Conservation (phyloP, 2,888 invertebrate genomes). For the Deroplatys truncata region DNA sequence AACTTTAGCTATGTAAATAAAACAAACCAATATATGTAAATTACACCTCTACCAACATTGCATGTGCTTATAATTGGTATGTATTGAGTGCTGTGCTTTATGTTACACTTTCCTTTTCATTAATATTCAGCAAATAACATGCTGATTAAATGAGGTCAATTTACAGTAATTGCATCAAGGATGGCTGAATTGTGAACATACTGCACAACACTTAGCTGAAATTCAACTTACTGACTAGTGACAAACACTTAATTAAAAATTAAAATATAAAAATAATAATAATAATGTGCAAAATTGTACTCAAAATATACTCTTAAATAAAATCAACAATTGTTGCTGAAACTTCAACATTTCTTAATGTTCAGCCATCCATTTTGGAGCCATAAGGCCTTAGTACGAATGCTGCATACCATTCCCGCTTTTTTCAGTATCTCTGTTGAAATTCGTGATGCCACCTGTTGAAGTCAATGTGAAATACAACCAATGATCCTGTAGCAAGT, state of each 20-base stretch:
- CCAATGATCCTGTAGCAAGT: conserved; percentile 93
- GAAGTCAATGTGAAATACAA: conserved; percentile 99
- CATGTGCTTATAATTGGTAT: not conserved
- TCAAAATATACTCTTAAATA: not conserved
- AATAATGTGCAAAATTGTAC: not conserved
- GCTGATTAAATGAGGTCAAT: not conserved
- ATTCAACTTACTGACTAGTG: not conserved
- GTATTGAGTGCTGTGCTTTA: not conserved
- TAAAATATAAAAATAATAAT: not conserved
- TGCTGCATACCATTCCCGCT: not conserved
- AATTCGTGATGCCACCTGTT: conserved; percentile 97
- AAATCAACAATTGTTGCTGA: not conserved
- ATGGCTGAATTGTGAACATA: not conserved
- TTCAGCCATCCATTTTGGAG: not conserved
- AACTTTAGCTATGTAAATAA: not conserved
- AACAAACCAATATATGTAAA: not conserved
- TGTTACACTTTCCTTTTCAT: not conserved
- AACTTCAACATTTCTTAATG: not conserved
- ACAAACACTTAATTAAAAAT: not conserved
- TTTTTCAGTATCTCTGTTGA: conserved; percentile 80
- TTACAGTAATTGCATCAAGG: too few relatives aligned
- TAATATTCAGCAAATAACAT: not conserved
- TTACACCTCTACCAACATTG: not conserved
- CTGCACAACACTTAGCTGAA: not conserved
- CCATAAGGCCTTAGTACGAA: not conserved